A percentile compares a stretch with the other conserved stretches of the same genome.
phyloP scores from a whole-genome alignment of 1,140 invertebrate species.

The Nasonia vitripennis region DNA sequence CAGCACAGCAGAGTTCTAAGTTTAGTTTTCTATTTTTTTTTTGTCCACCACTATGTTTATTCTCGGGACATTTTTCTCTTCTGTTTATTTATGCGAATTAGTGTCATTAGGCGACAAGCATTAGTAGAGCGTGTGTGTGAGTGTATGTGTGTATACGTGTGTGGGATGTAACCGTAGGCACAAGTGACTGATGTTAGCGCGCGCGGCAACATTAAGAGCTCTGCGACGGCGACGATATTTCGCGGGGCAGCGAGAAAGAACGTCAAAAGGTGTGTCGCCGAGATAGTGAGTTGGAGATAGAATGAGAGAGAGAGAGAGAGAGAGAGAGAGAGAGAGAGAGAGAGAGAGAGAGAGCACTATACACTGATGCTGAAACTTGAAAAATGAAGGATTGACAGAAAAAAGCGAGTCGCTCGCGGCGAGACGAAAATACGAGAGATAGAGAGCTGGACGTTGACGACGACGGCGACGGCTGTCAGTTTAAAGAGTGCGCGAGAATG shows the following conservation, averaged over 20 bases:
- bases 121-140: slow-evolving; percentile 34
- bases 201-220: not conserved
- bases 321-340: no score
- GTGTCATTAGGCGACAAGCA: slow-evolving; percentile 39
- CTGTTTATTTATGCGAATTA: slow-evolving; percentile 35
- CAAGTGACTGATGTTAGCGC: not conserved
- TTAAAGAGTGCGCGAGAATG: slow-evolving; percentile 21
- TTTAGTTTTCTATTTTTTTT: not conserved
- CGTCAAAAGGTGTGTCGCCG: not conserved
- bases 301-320: no score
- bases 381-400: slow-evolving; percentile 10
- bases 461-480: slow-evolving; percentile 41
- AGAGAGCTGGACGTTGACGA: slow-evolving; percentile 27
- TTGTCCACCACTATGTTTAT: not conserved
- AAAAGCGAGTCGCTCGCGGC: not conserved
- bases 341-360: not conserved
- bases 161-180: not conserved
- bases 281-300: not conserved
- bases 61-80: not conserved
- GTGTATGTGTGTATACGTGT: not conserved
- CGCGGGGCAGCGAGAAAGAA: not conserved
- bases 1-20: slow-evolving; percentile 1
- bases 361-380: not conserved
- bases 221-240: not conserved
- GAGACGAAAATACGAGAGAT: slow-evolving; percentile 41